Evolutionary conservation across 2,113 vertebrate genomes (phyloP).

Genomic region (Zapornia atra): DNA sequence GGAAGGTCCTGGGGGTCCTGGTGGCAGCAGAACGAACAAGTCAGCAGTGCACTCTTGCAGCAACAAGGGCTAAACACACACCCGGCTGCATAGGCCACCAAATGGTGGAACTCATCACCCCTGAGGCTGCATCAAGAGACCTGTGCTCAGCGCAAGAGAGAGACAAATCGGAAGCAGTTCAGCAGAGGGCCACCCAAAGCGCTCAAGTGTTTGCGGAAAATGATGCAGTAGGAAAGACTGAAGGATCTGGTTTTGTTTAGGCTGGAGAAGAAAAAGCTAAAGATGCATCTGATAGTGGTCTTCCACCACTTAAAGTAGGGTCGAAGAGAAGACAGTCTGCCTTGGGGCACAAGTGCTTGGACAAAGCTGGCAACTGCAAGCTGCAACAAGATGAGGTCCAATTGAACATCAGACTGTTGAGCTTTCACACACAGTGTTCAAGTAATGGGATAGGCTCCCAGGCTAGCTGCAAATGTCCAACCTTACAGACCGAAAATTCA

Average conservation of each 20-base stretch:
- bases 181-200: background rate
- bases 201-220: background rate
- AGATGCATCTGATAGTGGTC: background rate
- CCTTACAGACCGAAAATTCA: background rate
- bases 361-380: background rate
- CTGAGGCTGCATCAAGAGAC: background rate
- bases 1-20: background rate
- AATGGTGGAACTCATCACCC: background rate
- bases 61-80: background rate
- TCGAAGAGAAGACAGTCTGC: background rate
- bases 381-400: background rate
- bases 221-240: background rate
- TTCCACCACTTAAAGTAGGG: background rate
- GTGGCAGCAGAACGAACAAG: background rate
- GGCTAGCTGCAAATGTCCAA: background rate
- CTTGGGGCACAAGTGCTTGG: background rate
- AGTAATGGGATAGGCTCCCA: background rate
- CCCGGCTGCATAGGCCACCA: background rate
- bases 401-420: background rate
- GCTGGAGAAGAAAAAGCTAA: background rate
- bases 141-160: rapidly evolving
- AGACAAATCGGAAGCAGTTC: background rate
- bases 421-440: background rate
- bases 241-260: background rate
- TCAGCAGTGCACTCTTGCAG: background rate